These are phyloP conservation scores for Conus canariensis DNA, from an alignment of 2,888 invertebrate genomes.

Conservation along the genomic window DNA sequence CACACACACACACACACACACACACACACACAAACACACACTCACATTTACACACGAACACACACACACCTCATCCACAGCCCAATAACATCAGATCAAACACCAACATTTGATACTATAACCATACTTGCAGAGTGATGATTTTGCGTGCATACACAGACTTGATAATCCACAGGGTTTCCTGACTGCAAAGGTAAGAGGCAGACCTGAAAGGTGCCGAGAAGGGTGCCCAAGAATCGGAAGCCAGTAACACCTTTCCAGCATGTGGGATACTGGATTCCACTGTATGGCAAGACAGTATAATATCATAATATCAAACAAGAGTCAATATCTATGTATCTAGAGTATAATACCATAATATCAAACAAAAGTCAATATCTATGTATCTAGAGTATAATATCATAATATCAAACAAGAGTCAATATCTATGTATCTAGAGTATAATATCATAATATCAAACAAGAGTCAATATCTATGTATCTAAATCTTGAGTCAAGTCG, in stretches of 20 bases:
- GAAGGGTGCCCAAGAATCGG: conserved; percentile 13
- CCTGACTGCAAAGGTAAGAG: conserved; percentile 49
- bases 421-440: background rate
- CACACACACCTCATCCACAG: no score
- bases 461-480: background rate
- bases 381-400: no score
- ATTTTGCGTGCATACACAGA: conserved; percentile 42
- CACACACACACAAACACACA: no score
- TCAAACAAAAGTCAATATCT: no score
- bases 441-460: background rate
- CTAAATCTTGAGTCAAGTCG: no score
- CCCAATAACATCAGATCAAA: no score
- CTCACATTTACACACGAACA: no score
- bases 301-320: no score
- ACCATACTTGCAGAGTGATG: conserved; percentile 48
- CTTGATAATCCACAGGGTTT: conserved; percentile 51
- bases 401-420: background rate
- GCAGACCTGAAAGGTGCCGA: conserved; percentile 42
- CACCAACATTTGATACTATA: no score
- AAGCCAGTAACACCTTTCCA: conserved; percentile 30
- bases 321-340: no score
- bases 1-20: no score
- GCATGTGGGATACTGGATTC: conserved; percentile 24
- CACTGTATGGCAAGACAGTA: conserved; percentile 23
- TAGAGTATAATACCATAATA: no score